Evolutionary conservation across 2,797 vertebrate genomes (phyloP).

Genomic region (Choloepus didactylus): DNA sequence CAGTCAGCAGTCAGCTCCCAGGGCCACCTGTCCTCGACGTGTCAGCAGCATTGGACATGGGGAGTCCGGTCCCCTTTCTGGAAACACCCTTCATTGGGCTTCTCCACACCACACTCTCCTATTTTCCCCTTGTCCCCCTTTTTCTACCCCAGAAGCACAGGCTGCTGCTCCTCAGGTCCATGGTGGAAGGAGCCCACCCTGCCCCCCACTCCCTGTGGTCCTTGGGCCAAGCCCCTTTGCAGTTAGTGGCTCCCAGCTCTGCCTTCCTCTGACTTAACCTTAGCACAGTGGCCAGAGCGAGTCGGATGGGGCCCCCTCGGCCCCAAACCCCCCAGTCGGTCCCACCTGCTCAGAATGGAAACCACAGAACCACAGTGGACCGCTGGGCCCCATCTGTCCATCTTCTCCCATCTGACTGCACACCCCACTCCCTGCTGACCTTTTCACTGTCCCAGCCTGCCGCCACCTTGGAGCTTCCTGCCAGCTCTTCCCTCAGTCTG

Average conservation of each 20-base stretch:
- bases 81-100: too few species aligned
- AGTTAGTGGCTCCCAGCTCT: background rate
- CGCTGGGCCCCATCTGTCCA: background rate
- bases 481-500: background rate
- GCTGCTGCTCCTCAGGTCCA: background rate
- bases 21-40: background rate
- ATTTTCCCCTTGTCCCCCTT: background rate
- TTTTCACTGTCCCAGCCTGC: rapidly evolving
- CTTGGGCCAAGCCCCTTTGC: rapidly evolving
- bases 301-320: rapidly evolving
- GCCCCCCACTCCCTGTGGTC: background rate
- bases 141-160: too few species aligned
- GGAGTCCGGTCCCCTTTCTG: background rate
- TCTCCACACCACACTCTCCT: background rate
- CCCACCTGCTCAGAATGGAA: background rate
- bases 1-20: rapidly evolving
- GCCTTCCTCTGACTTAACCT: background rate
- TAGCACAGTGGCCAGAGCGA: background rate
- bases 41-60: background rate
- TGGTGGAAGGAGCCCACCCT: background rate
- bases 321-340: background rate
- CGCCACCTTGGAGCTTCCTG: rapidly evolving
- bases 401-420: background rate
- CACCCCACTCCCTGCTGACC: background rate
- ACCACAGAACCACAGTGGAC: background rate